Conservation (phyloP, 2,888 invertebrate genomes). For the Meandrusa payeni region DNA sequence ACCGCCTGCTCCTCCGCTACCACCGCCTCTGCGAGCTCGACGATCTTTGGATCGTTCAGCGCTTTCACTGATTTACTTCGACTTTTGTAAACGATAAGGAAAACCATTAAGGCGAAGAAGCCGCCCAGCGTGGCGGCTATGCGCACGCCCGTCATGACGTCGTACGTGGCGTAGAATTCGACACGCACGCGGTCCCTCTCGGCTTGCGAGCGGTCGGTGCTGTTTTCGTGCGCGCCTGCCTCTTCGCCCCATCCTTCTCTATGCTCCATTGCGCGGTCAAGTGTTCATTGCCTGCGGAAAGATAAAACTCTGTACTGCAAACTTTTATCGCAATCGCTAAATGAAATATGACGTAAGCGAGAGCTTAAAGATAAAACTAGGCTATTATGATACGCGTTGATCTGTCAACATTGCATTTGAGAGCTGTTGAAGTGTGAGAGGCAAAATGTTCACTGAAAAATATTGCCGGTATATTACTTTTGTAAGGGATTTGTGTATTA, state of each 20-base stretch:
- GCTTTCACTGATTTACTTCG: slow-evolving; percentile 88
- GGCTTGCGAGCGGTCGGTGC: slow-evolving; percentile 61
- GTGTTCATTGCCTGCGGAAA: slow-evolving; percentile 72
- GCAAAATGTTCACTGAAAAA: background rate
- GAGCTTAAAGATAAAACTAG: slow-evolving; percentile 31
- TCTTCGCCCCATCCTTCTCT: slow-evolving; percentile 68
- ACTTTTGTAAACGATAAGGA: slow-evolving; percentile 94
- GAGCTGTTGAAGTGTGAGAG: background rate
- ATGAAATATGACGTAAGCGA: slow-evolving; percentile 19
- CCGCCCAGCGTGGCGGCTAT: slow-evolving; percentile 95
- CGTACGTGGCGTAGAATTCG: slow-evolving; percentile 94
- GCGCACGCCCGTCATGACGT: slow-evolving; percentile 95
- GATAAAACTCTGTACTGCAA: slow-evolving; percentile 33
- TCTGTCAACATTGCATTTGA: slow-evolving; percentile 21
- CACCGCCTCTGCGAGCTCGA: slow-evolving; percentile 89
- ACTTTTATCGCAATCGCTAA: slow-evolving; percentile 24
- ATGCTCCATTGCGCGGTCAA: slow-evolving; percentile 71
- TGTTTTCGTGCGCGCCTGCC: slow-evolving; percentile 56
- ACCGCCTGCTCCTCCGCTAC: slow-evolving; percentile 84
- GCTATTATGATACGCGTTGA: slow-evolving; percentile 31
- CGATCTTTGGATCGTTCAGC: slow-evolving; percentile 89
- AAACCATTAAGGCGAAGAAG: slow-evolving; percentile 94
- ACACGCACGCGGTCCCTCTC: slow-evolving; percentile 86
- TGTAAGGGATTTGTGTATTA: slow-evolving; percentile 21
- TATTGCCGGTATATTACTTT: background rate